Evolutionary conservation across 2,888 invertebrate species (phyloP), one percentile per base, ranked within the genome.

Genomic region (Oscheius sp.): DNA sequence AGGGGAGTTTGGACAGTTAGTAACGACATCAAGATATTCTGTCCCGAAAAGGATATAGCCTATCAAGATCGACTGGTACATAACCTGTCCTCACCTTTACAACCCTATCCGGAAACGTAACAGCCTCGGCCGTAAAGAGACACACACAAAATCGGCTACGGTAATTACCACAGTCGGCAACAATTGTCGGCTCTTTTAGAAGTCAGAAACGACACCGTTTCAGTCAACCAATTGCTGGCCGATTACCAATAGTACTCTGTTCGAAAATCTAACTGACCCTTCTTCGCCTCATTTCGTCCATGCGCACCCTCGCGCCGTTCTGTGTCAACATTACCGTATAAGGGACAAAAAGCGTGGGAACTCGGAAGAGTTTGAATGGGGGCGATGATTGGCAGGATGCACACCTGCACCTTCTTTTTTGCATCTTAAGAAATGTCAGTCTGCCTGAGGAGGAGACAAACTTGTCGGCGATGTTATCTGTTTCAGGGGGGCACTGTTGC

Each of bases 81-180:
- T 21, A 21, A 10, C 32, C 48, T 29, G 21, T 13, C 50, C 48
- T 47, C 48, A 29, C 53, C 51, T 68, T 55, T 68, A 68, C 55
- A 68, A 21, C 68, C 63, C 60, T 35, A 13, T 60, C 60, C 50
- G 33, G 65, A 65, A 65, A 65, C 50, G 50, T 50, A 65, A 65
- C 65, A 13, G 51, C 65, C 48, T 29, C 48, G 68, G 35, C 55
- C 63, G 68, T 68, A 68, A 68, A 68, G 51, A 13, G 33, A 42
- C 7, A 42, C 42, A 42, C 42, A 42, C 65, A 65, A 65, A 37
- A 55, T 37, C 42, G 53, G 68, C 65, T 53, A 55, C 55, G 29
- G 68, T 68, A 68, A 68, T 68, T 68, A 68, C 68, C 68, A 32
- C n/a, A 55, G 55, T 55, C 50, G 65, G 50, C 65, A 63, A 66